phyloP scores from a whole-genome alignment of 92 coral and sea anemone species.

The Hydrozoanthus gracilis region DNA sequence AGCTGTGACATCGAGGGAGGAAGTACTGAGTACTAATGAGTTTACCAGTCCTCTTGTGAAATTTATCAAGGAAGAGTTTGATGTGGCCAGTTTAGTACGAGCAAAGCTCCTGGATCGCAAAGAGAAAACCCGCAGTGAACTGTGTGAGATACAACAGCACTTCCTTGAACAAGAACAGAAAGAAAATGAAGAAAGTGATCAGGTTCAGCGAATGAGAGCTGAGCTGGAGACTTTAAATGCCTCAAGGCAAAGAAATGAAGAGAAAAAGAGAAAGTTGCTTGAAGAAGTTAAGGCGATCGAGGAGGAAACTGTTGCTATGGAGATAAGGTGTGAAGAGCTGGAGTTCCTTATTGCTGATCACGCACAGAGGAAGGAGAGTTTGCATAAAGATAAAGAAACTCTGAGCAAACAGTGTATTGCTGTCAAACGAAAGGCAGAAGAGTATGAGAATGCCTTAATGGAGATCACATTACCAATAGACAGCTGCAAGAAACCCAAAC shows the following conservation, averaged over 20 bases:
- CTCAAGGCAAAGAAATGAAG: not conserved
- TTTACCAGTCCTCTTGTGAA: slow-evolving; percentile 31
- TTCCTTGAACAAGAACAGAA: slow-evolving; percentile 18
- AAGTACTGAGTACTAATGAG: not conserved
- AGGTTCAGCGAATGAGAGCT: slow-evolving; percentile 3
- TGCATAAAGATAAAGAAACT: slow-evolving; percentile 18
- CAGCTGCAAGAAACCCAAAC: slow-evolving; percentile 16
- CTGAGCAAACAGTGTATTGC: slow-evolving; percentile 28
- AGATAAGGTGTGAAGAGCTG: slow-evolving; percentile 28
- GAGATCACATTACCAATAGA: slow-evolving; percentile 25
- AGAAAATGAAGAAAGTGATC: slow-evolving; percentile 36
- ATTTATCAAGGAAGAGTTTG: slow-evolving; percentile 40
- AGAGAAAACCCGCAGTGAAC: slow-evolving; percentile 40
- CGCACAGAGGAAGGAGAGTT: slow-evolving; percentile 9
- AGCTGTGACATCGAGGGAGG: not conserved
- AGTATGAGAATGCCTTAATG: slow-evolving; percentile 31
- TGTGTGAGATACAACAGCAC: slow-evolving; percentile 38
- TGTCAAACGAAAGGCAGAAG: slow-evolving; percentile 36
- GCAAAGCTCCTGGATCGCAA: slow-evolving; percentile 47
- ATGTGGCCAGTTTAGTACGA: slow-evolving; percentile 44
- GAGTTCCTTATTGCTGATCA: slow-evolving; percentile 21
- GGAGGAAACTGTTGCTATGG: slow-evolving; percentile 41
- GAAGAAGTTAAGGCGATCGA: slow-evolving; percentile 36
- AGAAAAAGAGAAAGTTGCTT: slow-evolving; percentile 8
- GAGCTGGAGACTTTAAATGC: slow-evolving; percentile 10